These are phyloP conservation scores for Brenthis daphne DNA, from an alignment of 2,888 invertebrate species.

Conservation along the genomic window DNA sequence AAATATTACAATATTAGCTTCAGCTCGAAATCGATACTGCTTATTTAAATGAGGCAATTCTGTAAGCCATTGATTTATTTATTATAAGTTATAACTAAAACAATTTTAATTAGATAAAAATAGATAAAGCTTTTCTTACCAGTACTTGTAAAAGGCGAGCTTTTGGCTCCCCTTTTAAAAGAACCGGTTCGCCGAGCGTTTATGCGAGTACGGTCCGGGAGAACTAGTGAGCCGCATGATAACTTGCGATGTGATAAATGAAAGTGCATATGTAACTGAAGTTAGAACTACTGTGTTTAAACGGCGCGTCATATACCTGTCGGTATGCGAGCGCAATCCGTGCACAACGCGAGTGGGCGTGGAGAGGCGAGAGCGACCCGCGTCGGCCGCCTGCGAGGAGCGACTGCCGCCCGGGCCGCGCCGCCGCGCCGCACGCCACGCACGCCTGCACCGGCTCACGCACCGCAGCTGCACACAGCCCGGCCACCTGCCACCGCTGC, in stretches of 20 bases:
- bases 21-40: background rate
- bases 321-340: constrained; percentile 67
- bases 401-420: constrained; percentile 79
- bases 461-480: constrained; percentile 47
- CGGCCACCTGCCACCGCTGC: constrained; percentile 54
- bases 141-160: constrained; percentile 42
- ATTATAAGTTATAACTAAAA: background rate
- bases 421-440: constrained; percentile 62
- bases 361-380: constrained; percentile 58
- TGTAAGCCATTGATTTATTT: background rate
- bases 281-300: constrained; percentile 35
- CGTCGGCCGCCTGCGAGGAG: constrained; percentile 74
- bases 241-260: constrained; percentile 58
- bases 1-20: background rate
- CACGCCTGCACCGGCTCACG: constrained; percentile 62
- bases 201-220: constrained; percentile 26
- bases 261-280: constrained; percentile 61
- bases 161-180: constrained; percentile 17
- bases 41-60: background rate
- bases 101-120: background rate
- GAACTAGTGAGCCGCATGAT: constrained; percentile 26
- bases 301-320: constrained; percentile 55
- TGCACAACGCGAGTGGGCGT: constrained; percentile 43
- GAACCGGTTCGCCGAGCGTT: constrained; percentile 27
- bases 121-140: constrained; percentile 37